A percentile compares a stretch with the other conserved stretches of the same genome.
phyloP scores from a whole-genome alignment of 1,140 invertebrate genomes.

The Vanessa atalanta region DNA sequence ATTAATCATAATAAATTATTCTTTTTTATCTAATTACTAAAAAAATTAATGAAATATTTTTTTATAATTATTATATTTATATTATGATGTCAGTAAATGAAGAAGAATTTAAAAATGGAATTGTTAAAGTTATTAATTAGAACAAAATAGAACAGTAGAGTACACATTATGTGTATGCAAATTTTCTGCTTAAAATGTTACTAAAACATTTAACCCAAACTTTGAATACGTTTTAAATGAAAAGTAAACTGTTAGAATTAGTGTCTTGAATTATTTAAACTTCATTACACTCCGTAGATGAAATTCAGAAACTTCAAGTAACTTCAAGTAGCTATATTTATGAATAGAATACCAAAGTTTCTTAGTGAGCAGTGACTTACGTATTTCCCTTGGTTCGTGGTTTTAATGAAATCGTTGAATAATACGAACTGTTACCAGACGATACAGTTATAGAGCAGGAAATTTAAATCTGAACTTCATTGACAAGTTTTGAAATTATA shows the following conservation, averaged over 20 bases:
- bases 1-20: no score
- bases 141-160: no score
- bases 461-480: neutral
- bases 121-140: no score
- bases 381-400: conserved; percentile 22
- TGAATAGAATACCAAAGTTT: conserved; percentile 30
- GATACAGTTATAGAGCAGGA: neutral
- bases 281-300: conserved; percentile 41
- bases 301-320: conserved; percentile 31
- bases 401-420: conserved; percentile 30
- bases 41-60: no score
- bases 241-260: conserved; percentile 13
- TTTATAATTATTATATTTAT: no score
- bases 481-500: neutral
- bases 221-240: neutral
- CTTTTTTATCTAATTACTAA: no score
- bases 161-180: no score
- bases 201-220: no score
- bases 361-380: conserved; percentile 12
- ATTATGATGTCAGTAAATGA: no score
- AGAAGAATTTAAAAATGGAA: no score
- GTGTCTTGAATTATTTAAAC: conserved; percentile 52
- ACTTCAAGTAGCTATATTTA: conserved; percentile 20
- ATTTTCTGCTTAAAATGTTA: no score
- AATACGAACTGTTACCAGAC: conserved; percentile 5